phyloP scores from a whole-genome alignment of 2,888 invertebrate genomes.

The Ommatoiulus sabulosus region DNA sequence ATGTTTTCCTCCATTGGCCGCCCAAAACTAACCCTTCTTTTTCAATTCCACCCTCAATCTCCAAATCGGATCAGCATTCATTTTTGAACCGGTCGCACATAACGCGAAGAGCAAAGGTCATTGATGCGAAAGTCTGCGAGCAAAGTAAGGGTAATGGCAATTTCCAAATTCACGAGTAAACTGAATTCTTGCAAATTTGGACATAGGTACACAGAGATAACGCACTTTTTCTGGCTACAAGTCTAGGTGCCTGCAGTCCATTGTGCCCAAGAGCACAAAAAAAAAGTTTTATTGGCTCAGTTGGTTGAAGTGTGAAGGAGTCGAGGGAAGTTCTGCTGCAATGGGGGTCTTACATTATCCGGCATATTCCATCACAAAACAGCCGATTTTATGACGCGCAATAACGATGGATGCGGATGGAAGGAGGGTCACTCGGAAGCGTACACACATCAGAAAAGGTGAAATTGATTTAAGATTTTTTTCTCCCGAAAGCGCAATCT shows the following conservation, averaged over 20 bases:
- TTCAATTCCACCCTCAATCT: not conserved
- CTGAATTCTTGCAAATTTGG: not conserved
- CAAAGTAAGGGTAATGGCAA: not conserved
- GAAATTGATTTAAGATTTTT: constrained; percentile 19
- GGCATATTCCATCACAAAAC: not conserved
- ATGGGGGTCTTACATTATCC: not conserved
- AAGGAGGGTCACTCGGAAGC: not conserved
- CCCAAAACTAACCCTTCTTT: too few relatives aligned
- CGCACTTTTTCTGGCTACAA: not conserved
- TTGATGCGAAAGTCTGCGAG: not conserved
- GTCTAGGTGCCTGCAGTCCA: not conserved
- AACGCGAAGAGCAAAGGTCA: not conserved
- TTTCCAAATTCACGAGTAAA: not conserved
- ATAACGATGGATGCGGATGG: not conserved
- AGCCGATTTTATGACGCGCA: not conserved
- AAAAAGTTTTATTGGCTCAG: not conserved
- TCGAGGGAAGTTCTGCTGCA: not conserved
- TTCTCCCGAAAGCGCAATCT: not conserved
- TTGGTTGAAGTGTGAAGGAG: not conserved
- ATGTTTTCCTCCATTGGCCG: too few relatives aligned
- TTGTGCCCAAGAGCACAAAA: not conserved
- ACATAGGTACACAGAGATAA: not conserved
- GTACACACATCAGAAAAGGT: not conserved
- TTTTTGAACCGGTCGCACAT: not conserved
- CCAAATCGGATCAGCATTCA: not conserved